Conservation (phyloP, 2,888 invertebrate genomes). For the Eilema depressum region DNA sequence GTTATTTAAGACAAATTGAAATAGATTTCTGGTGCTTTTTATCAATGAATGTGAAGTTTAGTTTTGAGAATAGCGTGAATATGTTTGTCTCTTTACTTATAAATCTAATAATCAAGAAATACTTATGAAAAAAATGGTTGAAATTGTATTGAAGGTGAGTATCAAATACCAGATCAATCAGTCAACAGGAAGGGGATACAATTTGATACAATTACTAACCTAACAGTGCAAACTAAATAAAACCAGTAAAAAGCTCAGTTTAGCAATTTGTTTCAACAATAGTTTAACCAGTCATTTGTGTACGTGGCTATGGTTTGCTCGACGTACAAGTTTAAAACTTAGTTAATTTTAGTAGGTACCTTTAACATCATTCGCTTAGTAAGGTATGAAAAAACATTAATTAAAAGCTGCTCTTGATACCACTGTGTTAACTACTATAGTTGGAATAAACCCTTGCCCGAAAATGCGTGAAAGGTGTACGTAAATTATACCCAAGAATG, state of each 20-base stretch:
- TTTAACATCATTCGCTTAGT: neutral
- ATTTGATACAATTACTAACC: too few species aligned
- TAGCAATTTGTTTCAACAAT: neutral
- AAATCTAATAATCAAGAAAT: too few species aligned
- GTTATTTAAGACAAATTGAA: slow-evolving; percentile 54
- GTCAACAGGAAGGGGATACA: too few species aligned
- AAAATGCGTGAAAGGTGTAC: neutral
- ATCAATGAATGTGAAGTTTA: neutral
- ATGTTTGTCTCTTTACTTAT: too few species aligned
- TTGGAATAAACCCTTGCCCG: neutral
- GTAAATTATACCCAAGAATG: slow-evolving; percentile 1
- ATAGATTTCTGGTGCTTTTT: slow-evolving; percentile 17
- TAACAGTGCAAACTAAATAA: too few species aligned
- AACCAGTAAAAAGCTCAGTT: too few species aligned
- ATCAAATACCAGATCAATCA: too few species aligned
- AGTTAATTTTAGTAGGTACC: too few species aligned
- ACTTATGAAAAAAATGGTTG: too few species aligned
- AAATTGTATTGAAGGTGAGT: too few species aligned
- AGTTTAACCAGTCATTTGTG: neutral
- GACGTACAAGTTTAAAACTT: too few species aligned
- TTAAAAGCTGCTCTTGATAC: neutral
- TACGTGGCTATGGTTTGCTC: too few species aligned
- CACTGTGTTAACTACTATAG: neutral
- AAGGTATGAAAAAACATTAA: neutral
- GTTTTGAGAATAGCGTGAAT: neutral